Evolutionary conservation across 1,140 invertebrate species (phyloP), one percentile per base, ranked within the genome.

Genomic region (Dinothrombium tinctorium): DNA sequence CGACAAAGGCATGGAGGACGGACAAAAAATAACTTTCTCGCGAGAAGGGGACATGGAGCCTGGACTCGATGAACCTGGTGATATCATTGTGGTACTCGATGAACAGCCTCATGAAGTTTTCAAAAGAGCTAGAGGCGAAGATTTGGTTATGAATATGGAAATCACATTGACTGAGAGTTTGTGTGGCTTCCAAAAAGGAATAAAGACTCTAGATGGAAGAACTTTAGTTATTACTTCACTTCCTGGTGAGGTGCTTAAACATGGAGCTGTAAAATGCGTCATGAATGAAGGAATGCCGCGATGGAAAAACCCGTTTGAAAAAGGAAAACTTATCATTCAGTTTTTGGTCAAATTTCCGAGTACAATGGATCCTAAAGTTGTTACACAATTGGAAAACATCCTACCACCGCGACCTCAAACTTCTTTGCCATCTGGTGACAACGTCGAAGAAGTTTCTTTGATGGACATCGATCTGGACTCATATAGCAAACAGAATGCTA

Each of bases 41-140:
- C 87, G 87, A 6, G 90, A 96, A 61, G 94, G 92, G 31, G 90
- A 99, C 63, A 89, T 98, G 54, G 86, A 92, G 56, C 89, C 90
- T 0, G 86, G 83, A 11, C 58, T 87, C 21, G 66, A 69, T 50
- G 76, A 89, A 51, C 72, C 87, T 20, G 87, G 87, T 32, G 89
- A 99, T 61, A 86, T 99, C 49, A 74, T 96, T 44, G 87, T 99
- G 51, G 72, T 96, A n/a, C 62, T 99, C 33, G 89, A 98, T 54
- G 87, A 96, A 54, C 86, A 94, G 56, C 76, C 84, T 51, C 87
- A 99, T 58, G 64, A 67, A n/a, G 56, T 63, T 21, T 84, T 69
- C 57, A 80, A 74, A 56, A 73, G 92, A 40, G 62, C 56, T 14
- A 19, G 26, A 15, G 74, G 74, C 6, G 72, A 69, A 50, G 84